Conservation (phyloP, 1,140 invertebrate species). For the Atta cephalotes region DNA sequence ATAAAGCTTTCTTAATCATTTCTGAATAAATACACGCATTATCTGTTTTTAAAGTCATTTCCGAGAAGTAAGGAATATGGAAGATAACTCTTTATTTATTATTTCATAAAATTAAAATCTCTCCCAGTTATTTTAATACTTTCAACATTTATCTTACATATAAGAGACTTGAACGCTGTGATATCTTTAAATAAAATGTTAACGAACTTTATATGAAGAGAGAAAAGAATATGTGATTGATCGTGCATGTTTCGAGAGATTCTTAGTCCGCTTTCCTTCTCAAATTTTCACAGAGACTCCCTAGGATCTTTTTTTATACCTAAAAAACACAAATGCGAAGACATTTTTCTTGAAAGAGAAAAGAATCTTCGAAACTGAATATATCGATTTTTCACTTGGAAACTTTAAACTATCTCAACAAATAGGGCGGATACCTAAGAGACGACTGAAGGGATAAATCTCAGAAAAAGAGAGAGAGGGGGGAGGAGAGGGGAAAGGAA, state of each 20-base stretch:
- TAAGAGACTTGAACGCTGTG: slow-evolving; percentile 7
- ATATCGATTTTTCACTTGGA: slow-evolving; percentile 45
- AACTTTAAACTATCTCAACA: slow-evolving; percentile 26
- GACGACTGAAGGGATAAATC: slow-evolving; percentile 25
- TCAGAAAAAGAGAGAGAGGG: not conserved
- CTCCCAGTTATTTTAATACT: not conserved
- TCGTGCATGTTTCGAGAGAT: not conserved
- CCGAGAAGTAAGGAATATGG: not conserved
- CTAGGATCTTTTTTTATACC: not conserved
- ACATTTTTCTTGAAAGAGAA: not conserved
- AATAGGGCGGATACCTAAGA: slow-evolving; percentile 14
- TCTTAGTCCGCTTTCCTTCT: not conserved
- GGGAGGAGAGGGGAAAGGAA: too few relatives aligned
- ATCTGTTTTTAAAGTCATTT: not conserved
- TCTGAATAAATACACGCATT: not conserved
- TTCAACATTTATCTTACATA: not conserved
- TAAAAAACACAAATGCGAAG: not conserved
- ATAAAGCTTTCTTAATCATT: not conserved
- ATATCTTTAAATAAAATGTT: slow-evolving; percentile 1
- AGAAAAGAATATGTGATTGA: not conserved
- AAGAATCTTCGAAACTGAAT: not conserved
- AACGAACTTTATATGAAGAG: not conserved
- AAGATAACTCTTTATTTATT: not conserved
- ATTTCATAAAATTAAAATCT: not conserved
- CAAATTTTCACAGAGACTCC: not conserved